Conservation (phyloP, 2,888 invertebrate genomes). For the Trichacis sp. region DNA sequence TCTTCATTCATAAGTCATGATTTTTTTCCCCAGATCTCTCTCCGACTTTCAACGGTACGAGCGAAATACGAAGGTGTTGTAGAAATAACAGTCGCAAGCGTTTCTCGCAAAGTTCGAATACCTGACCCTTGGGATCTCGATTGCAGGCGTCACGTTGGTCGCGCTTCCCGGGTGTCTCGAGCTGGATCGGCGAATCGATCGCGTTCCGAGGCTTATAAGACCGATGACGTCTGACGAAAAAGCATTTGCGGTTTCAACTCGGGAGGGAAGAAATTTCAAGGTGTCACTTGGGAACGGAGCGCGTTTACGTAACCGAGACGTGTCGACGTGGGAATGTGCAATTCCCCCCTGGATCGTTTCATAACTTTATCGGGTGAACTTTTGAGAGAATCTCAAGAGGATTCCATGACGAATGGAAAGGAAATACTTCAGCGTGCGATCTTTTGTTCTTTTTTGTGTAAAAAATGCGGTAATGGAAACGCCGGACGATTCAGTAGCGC, state of each 20-base stretch:
- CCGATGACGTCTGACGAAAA: constrained; percentile 24
- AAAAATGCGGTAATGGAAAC: not conserved
- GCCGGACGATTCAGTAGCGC: constrained; percentile 9
- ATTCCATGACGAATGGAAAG: not conserved
- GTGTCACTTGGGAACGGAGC: constrained; percentile 21
- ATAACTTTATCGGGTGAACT: constrained; percentile 5
- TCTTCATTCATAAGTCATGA: not conserved
- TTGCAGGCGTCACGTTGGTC: constrained; percentile 51
- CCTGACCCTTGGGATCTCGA: constrained; percentile 52
- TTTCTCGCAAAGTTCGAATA: constrained; percentile 49
- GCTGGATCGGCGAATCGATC: constrained; percentile 37
- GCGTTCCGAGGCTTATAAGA: not conserved
- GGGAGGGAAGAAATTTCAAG: constrained; percentile 29
- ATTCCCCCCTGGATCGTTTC: not conserved
- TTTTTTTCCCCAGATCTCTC: not conserved
- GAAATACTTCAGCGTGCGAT: not conserved
- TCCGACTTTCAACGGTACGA: too few relatives aligned
- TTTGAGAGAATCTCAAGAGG: not conserved
- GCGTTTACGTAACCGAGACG: constrained; percentile 20
- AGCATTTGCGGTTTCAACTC: constrained; percentile 28
- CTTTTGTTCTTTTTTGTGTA: not conserved
- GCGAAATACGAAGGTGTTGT: not conserved
- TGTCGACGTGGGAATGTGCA: constrained; percentile 1
- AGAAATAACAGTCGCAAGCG: not conserved
- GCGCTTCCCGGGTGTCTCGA: constrained; percentile 34